A percentile compares a stretch with the other conserved stretches of the same genome.
These are phyloP conservation scores for Astropecten irregularis DNA, from an alignment of 53 echinoderm and acorn worm genomes.

Conservation along the genomic window DNA sequence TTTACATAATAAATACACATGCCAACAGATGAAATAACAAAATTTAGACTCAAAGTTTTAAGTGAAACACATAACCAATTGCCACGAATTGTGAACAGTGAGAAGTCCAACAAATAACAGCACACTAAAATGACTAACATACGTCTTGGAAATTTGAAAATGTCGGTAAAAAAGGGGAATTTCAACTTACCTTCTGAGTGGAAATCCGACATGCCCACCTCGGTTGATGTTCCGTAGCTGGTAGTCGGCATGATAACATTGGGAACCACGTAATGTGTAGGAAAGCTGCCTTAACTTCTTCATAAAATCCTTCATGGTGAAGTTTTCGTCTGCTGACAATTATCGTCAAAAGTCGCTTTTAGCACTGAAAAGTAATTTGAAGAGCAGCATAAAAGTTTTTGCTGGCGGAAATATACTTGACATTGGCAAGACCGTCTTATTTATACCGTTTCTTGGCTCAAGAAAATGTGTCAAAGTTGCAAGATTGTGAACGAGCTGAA, in stretches of 20 bases:
- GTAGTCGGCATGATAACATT: conserved; percentile 42
- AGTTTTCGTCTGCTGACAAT: not conserved
- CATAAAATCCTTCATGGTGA: conserved; percentile 53
- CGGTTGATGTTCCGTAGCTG: conserved; percentile 25
- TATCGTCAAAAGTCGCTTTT: not conserved
- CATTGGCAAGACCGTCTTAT: conserved; percentile 4
- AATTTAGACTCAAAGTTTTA: no score
- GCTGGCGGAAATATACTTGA: not conserved
- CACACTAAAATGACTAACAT: no score
- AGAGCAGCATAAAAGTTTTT: not conserved
- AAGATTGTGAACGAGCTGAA: conserved; percentile 49
- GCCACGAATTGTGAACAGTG: no score
- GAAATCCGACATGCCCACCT: conserved; percentile 8
- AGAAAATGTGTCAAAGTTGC: conserved; percentile 48
- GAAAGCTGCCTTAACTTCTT: conserved; percentile 51
- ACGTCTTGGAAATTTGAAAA: no score
- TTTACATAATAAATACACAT: no score
- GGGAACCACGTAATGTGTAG: conserved; percentile 45
- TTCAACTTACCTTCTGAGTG: conserved; percentile 23
- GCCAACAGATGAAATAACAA: no score
- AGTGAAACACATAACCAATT: no score
- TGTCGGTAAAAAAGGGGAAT: not conserved
- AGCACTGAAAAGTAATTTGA: not conserved
- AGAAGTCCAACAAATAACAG: no score
- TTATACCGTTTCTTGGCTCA: conserved; percentile 31